Conservation (phyloP, 1,140 invertebrate genomes). For the Cydia pomonella region DNA sequence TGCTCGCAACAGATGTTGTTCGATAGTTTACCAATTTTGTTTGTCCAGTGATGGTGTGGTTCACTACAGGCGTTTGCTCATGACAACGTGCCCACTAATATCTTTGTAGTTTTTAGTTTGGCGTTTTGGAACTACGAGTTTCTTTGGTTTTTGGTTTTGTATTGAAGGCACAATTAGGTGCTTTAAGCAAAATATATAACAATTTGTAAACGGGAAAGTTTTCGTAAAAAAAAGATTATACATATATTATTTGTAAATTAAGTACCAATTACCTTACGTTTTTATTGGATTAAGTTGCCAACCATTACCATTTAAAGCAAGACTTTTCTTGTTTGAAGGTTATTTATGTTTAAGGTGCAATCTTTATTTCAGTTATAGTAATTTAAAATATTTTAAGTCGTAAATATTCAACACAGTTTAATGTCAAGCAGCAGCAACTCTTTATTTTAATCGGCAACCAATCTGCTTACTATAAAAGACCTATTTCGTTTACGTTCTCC, state of each 20-base stretch:
- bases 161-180: neutral
- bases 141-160: neutral
- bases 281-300: no score
- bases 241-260: no score
- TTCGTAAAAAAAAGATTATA: no score
- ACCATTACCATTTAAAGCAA: no score
- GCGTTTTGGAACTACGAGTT: neutral
- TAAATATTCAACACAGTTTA: neutral
- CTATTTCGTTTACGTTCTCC: neutral
- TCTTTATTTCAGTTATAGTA: neutral
- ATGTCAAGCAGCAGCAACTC: neutral
- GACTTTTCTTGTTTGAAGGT: no score
- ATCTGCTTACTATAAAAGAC: neutral
- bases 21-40: slow-evolving; percentile 31
- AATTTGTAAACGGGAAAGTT: neutral
- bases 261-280: no score
- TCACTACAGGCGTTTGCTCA: no score
- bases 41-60: neutral
- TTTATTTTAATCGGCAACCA: neutral
- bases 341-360: no score
- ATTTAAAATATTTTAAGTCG: neutral
- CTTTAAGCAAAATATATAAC: neutral
- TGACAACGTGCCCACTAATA: neutral
- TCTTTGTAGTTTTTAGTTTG: neutral
- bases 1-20: slow-evolving; percentile 55